These are phyloP conservation scores for Zoanthus sansibaricus DNA, from an alignment of 92 coral and sea anemone genomes.

Conservation along the genomic window DNA sequence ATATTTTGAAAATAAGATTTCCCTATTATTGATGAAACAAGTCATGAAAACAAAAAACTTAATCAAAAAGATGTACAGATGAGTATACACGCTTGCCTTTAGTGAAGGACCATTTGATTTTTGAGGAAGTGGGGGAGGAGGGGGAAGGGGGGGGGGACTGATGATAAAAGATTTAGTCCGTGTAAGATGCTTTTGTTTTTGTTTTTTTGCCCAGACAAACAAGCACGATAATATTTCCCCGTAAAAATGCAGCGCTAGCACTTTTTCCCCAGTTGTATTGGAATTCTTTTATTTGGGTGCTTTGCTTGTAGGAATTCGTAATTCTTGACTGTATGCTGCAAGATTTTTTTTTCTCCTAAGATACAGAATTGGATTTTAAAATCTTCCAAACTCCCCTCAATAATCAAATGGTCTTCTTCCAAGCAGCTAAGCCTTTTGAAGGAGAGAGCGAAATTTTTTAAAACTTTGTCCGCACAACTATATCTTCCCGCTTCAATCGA, in stretches of 20 bases:
- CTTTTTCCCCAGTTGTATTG: not conserved
- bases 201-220: not conserved
- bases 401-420: too few relatives aligned
- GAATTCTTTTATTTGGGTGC: too few relatives aligned
- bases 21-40: too few relatives aligned
- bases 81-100: not conserved
- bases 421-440: too few relatives aligned
- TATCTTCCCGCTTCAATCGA: too few relatives aligned
- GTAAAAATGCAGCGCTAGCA: not conserved
- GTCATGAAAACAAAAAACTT: too few relatives aligned
- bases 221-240: not conserved
- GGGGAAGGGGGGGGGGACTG: too few relatives aligned
- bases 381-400: too few relatives aligned
- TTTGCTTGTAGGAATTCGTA: not conserved
- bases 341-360: not conserved
- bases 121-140: not conserved
- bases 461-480: too few relatives aligned
- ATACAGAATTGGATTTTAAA: too few relatives aligned
- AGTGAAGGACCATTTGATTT: not conserved
- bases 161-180: not conserved
- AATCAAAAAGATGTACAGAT: not conserved
- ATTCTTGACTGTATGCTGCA: not conserved
- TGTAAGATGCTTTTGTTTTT: not conserved
- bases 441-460: too few relatives aligned
- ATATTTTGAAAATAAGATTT: too few relatives aligned